Evolutionary conservation across 2,888 invertebrate species (phyloP), one percentile per base, ranked within the genome.

Genomic region (Xestia xanthographa): DNA sequence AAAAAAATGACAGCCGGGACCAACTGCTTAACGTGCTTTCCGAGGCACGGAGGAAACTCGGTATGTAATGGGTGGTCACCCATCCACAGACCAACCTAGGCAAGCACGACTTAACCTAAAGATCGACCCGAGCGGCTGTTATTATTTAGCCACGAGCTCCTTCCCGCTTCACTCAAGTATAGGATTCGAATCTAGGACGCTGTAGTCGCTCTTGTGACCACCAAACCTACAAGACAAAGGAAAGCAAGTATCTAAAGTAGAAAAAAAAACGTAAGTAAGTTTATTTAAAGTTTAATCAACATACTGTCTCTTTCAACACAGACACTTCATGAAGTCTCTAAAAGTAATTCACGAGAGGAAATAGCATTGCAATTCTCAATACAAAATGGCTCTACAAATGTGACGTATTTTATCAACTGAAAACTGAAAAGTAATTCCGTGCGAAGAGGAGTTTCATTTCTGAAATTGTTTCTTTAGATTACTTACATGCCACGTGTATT

Each of bases 321-420:
- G 20, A 60, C 29, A 70, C 66, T 79, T 66, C 56, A 69, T 58
- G 66, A 62, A 38, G 26, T 20, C 17, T 48, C 45, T 72, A 81
- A 69, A 26, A 73, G 63, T 79, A 60, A 79, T 68, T 82, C 14
- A 60, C 48, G 38, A 75, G 29, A 79, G 75, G 83, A 83, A 79
- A 79, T 72, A 62, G 66, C 38, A 65, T 53, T 67, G 63, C 70
- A 73, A 53, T 58, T 73, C 29, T 67, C 53, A 22, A 72, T 76
- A 65, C 48, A 60, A 45, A 83, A 67, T 66, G n/a, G 34, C 17
- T 45, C 62, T 56, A 65, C 63, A n/a, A 66, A 67, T 71, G 38
- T 56, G 50, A 58, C 29, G 26, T 79, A 75, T 75, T 75, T 75
- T 69, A 58, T 58, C 26, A 79, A 66, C 58, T 66, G 77, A 68